A percentile compares a stretch with the other conserved stretches of the same genome.
phyloP scores from a whole-genome alignment of 2,113 vertebrate species.

The Nanorana parkeri region DNA sequence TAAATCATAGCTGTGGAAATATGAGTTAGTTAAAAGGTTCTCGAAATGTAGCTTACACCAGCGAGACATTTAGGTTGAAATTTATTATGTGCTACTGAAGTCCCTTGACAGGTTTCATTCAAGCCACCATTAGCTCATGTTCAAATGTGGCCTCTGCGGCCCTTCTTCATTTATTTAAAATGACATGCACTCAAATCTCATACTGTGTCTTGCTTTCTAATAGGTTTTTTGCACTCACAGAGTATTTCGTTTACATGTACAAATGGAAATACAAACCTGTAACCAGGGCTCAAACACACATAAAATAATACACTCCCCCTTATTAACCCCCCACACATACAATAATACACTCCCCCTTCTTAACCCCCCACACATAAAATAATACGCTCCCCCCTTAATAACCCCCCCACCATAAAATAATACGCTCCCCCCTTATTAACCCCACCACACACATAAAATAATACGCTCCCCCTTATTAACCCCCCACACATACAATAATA shows the following conservation, averaged over 20 bases:
- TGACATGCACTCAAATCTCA: slow-evolving; percentile 47
- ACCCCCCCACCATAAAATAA: too few species aligned
- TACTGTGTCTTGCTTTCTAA: slow-evolving; percentile 16
- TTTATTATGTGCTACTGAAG: slow-evolving; percentile 50
- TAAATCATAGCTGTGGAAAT: slow-evolving; percentile 53
- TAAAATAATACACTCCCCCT: too few species aligned
- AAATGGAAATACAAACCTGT: too few species aligned
- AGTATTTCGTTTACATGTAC: not conserved
- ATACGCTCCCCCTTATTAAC: too few species aligned
- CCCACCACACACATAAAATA: too few species aligned
- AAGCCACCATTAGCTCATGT: slow-evolving; percentile 57
- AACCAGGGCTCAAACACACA: too few species aligned
- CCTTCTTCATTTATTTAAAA: slow-evolving; percentile 48
- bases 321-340: too few species aligned
- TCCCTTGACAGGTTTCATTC: slow-evolving; percentile 54
- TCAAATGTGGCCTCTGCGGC: slow-evolving; percentile 46
- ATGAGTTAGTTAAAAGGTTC: slow-evolving; percentile 56
- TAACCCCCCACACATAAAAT: too few species aligned
- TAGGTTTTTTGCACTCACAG: slow-evolving; percentile 4
- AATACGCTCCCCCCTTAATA: too few species aligned
- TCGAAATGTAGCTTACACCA: slow-evolving; percentile 47
- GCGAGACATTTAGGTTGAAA: slow-evolving; percentile 34
- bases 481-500: too few species aligned
- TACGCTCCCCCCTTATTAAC: too few species aligned
- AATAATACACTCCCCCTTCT: too few species aligned